Base-by-base conservation (phyloP, 2,888 invertebrate genomes). In the Hyposoter didymator region DNA sequence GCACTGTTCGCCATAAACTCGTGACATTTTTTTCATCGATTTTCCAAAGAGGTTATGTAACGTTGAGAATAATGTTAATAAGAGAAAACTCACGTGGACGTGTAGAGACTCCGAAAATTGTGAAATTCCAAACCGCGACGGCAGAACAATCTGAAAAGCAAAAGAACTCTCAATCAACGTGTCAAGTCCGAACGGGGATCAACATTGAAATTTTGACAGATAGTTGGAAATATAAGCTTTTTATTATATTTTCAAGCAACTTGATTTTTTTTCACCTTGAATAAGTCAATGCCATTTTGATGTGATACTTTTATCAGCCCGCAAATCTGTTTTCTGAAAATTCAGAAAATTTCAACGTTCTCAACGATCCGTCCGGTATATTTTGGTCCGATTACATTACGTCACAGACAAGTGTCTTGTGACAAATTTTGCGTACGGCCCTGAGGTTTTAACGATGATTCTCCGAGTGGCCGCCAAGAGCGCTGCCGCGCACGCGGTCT, bases 261-360 rank as follows among this genome's bases (percentile, higher is more conserved):
- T 22, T 47, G 17, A n/a, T 43, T 10, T 55, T 12, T n/a, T 45
- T 47, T 81, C 87, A 91, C 92, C 92, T 90, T 17, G 89, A 89
- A 84, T 90, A 91, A 81, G 84, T 88, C 64, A 91, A 87, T 66
- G 92, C 91, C 92, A 92, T 91, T 80, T 87, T 87, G 32, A 35
- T 45, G 72, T 43, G 19, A 45, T 67, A 55, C 28, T 69, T 3
- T 28, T 28, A 69, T 69, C 45, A 28, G 22, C 19, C 28, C 7
- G 22, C 47, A n/a, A 69, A 14, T 28, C 14, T 22, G 28, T 74
- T 22, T 43, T 59, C 55, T 28, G 43, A 45, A 14, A n/a, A 52
- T 43, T 76, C 43, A n/a, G 45, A 17, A 3, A n/a, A 59, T 28
- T 39, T 45, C 32, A 69, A 39, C 28, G 49, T 14, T 52, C 19